These are phyloP conservation scores for Phataginus tetradactyla DNA, from an alignment of 2,797 vertebrate genomes.

Conservation along the genomic window DNA sequence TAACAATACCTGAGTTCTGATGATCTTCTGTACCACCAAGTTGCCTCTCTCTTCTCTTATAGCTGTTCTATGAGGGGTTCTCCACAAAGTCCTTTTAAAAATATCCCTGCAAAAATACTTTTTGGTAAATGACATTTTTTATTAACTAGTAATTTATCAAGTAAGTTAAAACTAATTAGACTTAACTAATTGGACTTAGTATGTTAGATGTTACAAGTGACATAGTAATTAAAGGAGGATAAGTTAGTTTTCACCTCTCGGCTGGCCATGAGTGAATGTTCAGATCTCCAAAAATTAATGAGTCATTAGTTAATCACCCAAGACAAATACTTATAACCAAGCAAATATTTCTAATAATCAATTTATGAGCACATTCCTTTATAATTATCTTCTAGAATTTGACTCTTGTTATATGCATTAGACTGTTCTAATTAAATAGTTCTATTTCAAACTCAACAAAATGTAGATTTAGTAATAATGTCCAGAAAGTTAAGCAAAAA, in stretches of 20 bases:
- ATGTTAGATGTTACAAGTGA: not conserved
- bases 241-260: not conserved
- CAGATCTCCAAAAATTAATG: not conserved
- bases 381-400: constrained; percentile 3
- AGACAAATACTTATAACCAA: not conserved
- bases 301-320: not conserved
- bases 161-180: not conserved
- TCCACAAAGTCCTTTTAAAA: not conserved
- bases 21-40: not conserved
- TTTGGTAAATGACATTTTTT: not conserved
- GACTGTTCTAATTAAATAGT: not conserved
- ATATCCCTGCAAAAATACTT: not conserved
- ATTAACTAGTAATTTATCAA: not conserved
- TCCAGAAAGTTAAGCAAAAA: constrained; percentile 34
- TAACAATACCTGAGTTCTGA: not conserved
- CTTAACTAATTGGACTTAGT: not conserved
- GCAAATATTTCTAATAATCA: not conserved
- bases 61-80: not conserved
- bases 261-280: not conserved
- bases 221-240: not conserved
- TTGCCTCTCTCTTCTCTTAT: not conserved
- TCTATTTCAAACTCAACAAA: not conserved
- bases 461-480: not conserved
- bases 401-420: not conserved
- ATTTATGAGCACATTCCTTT: not conserved